phyloP scores from a whole-genome alignment of 1,140 invertebrate genomes.

The Zeugodacus cucurbitae region DNA sequence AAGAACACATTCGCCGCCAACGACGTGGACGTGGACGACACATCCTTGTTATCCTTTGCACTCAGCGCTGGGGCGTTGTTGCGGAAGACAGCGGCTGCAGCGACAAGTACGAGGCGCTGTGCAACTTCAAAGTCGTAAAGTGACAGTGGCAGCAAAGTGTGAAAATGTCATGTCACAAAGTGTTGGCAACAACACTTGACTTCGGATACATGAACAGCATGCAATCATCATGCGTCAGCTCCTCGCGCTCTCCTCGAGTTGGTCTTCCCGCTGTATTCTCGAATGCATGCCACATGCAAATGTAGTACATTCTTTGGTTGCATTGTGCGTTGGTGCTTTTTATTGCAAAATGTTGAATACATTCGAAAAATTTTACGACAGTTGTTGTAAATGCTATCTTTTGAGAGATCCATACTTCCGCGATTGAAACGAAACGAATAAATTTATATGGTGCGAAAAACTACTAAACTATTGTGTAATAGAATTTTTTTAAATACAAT shows the following conservation, averaged over 20 bases:
- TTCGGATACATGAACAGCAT: slow-evolving; percentile 40
- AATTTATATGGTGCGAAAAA: no score
- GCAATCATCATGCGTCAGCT: slow-evolving; percentile 14
- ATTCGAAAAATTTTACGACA: neutral
- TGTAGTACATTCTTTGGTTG: neutral
- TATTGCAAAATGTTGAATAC: neutral
- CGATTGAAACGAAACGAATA: no score
- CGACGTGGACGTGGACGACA: neutral
- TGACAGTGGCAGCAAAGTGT: slow-evolving; percentile 57
- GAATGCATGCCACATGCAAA: neutral
- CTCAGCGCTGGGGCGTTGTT: slow-evolving; percentile 16
- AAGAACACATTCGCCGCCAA: slow-evolving; percentile 47
- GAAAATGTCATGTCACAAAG: slow-evolving; percentile 64
- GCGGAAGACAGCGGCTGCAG: neutral
- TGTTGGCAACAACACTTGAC: slow-evolving; percentile 40
- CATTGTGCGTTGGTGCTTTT: neutral
- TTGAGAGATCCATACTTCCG: neutral
- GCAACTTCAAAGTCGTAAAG: slow-evolving; percentile 31
- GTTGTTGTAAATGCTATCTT: neutral
- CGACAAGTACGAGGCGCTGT: neutral
- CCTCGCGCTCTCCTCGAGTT: neutral
- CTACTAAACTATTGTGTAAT: no score
- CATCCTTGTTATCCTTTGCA: slow-evolving; percentile 41
- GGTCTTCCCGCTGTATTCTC: neutral
- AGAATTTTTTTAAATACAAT: no score